Evolutionary conservation across 2,888 invertebrate genomes (phyloP).

Genomic region (Hipparchia sbordonii): DNA sequence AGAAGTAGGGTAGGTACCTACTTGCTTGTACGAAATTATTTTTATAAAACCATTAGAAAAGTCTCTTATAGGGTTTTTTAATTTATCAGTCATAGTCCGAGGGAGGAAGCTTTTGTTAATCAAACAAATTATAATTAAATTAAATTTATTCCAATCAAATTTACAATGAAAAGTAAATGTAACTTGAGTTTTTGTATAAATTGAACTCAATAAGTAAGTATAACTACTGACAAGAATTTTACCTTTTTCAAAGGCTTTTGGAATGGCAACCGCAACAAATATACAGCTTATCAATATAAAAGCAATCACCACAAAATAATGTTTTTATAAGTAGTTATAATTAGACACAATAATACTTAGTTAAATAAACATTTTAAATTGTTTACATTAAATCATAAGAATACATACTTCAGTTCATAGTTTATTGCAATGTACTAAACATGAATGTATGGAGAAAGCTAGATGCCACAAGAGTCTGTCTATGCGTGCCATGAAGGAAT

Average conservation of each 20-base stretch:
- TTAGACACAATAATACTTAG: neutral
- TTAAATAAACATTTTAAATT: neutral
- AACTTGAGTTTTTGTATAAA: slow-evolving; percentile 56
- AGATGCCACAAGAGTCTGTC: too few species aligned
- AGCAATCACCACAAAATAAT: slow-evolving; percentile 38
- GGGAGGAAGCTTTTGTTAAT: neutral
- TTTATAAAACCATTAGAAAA: too few species aligned
- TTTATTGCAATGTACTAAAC: neutral
- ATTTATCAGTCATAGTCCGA: too few species aligned
- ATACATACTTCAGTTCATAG: slow-evolving; percentile 1
- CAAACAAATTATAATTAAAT: slow-evolving; percentile 44
- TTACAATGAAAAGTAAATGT: slow-evolving; percentile 71
- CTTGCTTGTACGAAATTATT: too few species aligned
- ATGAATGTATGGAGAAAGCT: neutral
- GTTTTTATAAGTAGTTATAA: slow-evolving; percentile 9
- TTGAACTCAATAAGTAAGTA: slow-evolving; percentile 63
- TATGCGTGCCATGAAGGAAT: too few species aligned
- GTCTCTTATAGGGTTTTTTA: too few species aligned
- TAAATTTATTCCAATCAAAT: slow-evolving; percentile 76
- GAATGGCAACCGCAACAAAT: slow-evolving; percentile 74
- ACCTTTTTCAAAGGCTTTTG: slow-evolving; percentile 79
- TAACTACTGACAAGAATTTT: slow-evolving; percentile 80
- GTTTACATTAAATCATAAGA: slow-evolving; percentile 9
- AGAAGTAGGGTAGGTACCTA: too few species aligned
- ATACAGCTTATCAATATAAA: slow-evolving; percentile 49